phyloP scores from a whole-genome alignment of 2,888 invertebrate genomes.

The Lymantria monacha region DNA sequence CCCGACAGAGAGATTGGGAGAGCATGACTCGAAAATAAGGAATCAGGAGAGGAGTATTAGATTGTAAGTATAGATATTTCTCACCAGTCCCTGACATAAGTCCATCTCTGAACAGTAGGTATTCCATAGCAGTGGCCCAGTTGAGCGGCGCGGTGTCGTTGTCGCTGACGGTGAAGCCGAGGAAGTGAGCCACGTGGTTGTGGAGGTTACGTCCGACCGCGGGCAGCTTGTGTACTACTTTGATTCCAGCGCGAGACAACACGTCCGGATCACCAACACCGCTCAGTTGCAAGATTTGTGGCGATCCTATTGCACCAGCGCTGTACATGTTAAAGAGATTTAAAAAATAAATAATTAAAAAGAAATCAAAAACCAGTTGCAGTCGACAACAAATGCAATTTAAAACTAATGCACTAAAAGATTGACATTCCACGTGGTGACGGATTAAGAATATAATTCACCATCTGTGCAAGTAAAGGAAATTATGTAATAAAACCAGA shows the following conservation, averaged over 20 bases:
- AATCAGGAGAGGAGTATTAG: too few species aligned
- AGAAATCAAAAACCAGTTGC: too few species aligned
- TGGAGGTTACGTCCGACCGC: constrained; percentile 93
- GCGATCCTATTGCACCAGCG: constrained; percentile 95
- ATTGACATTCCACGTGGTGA: too few species aligned
- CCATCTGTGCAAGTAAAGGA: too few species aligned
- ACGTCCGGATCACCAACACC: constrained; percentile 92
- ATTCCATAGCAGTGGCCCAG: constrained; percentile 96
- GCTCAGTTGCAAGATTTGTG: constrained; percentile 94
- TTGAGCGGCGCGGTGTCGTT: constrained; percentile 93
- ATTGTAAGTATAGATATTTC: background rate
- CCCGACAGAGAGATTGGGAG: too few species aligned
- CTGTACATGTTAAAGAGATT: constrained; percentile 39
- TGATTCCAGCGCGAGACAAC: constrained; percentile 84
- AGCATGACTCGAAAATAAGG: too few species aligned
- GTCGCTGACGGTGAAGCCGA: constrained; percentile 91
- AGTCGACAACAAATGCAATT: too few species aligned
- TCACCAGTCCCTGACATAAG: constrained; percentile 93
- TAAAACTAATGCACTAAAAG: too few species aligned
- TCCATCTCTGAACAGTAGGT: constrained; percentile 92
- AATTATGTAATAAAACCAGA: too few species aligned
- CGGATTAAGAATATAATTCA: too few species aligned
- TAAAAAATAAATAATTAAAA: background rate
- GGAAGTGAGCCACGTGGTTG: constrained; percentile 91
- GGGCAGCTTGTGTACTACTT: constrained; percentile 87